Base-by-base conservation (phyloP, 1,140 invertebrate genomes). In the Phthorimaea operculella region DNA sequence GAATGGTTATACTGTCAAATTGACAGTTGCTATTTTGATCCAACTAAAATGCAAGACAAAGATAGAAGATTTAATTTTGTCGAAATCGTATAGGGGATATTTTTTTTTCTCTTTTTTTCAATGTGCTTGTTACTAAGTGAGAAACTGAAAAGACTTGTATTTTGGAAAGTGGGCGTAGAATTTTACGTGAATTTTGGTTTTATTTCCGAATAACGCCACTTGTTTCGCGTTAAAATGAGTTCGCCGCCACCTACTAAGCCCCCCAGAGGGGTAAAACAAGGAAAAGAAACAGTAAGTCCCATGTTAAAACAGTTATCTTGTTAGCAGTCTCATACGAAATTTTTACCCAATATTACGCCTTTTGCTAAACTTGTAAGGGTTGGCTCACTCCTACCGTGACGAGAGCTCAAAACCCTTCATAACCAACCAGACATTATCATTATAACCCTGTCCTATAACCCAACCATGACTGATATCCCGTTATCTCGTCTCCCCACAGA, bases 191-290 rank as follows among this genome's bases (percentile, higher is more conserved):
- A n/a, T 39, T 39, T 39, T 39, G n/a, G n/a, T 39, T n/a, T 12
- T 12, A 12, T 39, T 39, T 39, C 1, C 36, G n/a, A 39, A 12
- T 28, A 28, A 28, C 21, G 36, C 10, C 10, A 39, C n/a, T 39
- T 2, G 36, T 39, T n/a, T 39, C n/a, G 2, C 10, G 36, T 39
- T 4, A 50, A 9, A 33, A 83, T 84, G 82, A 80, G 80, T 55
- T 80, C 84, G 44, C 79, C 87, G 34, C 91, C 92, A 55, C 93
- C 93, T 33, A 89, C 91, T 36, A 94, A 94, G 81, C 93, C 93
- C 71, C 93, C 93, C 1, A 86, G 93, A 66, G 92, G 92, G 14
- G 91, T 94, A 44, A 94, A 94, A 87, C 90, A 91, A 67, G 89
- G 91, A 15, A 93, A 93, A 86, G 93, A 95, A 89, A 92, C 92